Conservation (phyloP, 2,797 vertebrate species). For the Intellagama lesueurii region DNA sequence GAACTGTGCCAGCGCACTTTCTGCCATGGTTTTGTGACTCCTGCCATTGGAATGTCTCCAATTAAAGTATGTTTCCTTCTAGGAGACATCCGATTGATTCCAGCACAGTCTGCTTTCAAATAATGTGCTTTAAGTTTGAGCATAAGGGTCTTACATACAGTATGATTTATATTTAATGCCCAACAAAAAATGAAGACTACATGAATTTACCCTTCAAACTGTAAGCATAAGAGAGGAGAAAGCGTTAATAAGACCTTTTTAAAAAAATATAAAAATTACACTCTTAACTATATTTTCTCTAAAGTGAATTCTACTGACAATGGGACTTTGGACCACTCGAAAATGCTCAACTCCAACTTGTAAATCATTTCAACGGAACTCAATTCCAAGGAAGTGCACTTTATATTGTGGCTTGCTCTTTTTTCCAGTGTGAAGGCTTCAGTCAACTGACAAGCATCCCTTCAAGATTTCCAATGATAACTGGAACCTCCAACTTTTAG, state of each 20-base stretch:
- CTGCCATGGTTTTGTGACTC: neutral
- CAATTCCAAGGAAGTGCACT: neutral
- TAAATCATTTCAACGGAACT: neutral
- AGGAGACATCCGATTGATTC: neutral
- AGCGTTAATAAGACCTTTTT: neutral
- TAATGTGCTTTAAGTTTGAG: neutral
- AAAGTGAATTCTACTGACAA: neutral
- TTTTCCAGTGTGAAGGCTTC: neutral
- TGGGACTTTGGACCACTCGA: too few species aligned
- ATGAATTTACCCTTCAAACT: conserved; percentile 16
- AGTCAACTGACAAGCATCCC: neutral
- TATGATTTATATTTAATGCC: conserved; percentile 35
- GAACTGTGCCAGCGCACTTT: neutral
- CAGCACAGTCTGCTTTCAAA: neutral
- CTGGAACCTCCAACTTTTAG: neutral
- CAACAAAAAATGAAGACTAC: conserved; percentile 6
- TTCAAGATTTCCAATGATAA: neutral
- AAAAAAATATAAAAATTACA: neutral
- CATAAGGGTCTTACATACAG: neutral
- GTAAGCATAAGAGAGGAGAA: neutral
- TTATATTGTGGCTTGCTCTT: neutral
- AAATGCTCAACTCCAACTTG: too few species aligned
- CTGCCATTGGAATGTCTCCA: neutral
- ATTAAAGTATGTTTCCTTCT: neutral
- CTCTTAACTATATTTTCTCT: neutral